These are phyloP conservation scores for Stenopsyche tienmushanensis DNA, from an alignment of 1,140 invertebrate species.

Conservation along the genomic window DNA sequence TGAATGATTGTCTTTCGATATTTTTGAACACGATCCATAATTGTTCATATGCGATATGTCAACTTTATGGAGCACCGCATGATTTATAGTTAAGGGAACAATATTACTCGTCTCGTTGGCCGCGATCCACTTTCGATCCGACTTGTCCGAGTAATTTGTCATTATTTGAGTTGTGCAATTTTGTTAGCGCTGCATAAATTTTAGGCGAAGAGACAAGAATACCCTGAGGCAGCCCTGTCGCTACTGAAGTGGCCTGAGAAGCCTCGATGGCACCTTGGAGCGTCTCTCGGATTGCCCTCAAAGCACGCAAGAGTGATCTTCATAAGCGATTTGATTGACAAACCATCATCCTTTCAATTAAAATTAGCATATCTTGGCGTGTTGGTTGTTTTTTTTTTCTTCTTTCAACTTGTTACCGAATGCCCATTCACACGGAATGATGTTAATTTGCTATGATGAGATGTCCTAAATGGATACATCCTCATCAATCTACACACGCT, in stretches of 20 bases:
- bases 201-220: not conserved
- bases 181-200: slow-evolving; percentile 3
- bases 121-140: not conserved
- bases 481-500: too few relatives aligned
- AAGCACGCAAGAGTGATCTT: not conserved
- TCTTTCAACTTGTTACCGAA: too few relatives aligned
- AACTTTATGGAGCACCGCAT: too few relatives aligned
- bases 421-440: too few relatives aligned
- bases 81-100: not conserved
- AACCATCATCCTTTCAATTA: not conserved
- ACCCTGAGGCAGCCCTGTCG: not conserved
- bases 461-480: too few relatives aligned
- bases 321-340: not conserved
- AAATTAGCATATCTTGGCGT: not conserved
- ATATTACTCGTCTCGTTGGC: not conserved
- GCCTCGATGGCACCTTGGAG: too few relatives aligned
- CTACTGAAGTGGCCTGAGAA: not conserved
- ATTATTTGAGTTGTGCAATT: not conserved
- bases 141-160: not conserved
- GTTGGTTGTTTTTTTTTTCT: too few relatives aligned
- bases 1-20: too few relatives aligned
- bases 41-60: too few relatives aligned
- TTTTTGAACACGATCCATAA: too few relatives aligned
- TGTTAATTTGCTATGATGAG: too few relatives aligned
- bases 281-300: not conserved